These are phyloP conservation scores for Sebastes matsubarae DNA, from an alignment of 2,797 vertebrate species.

Conservation along the genomic window DNA sequence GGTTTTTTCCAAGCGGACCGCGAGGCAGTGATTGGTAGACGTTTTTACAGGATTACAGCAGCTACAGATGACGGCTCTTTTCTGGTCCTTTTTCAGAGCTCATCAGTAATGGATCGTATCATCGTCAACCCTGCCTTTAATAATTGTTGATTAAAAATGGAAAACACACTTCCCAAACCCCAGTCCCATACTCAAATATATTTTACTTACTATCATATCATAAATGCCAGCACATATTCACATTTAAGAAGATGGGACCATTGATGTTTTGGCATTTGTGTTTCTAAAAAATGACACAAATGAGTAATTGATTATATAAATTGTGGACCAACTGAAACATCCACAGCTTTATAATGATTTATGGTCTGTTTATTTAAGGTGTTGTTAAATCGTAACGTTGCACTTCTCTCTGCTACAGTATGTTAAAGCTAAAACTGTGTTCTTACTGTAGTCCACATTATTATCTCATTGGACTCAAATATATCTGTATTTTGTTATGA, in stretches of 20 bases:
- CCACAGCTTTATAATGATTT: too few species aligned
- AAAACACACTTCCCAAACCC: not conserved
- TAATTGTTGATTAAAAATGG: not conserved
- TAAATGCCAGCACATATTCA: not conserved
- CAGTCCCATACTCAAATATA: too few species aligned
- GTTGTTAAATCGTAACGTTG: not conserved
- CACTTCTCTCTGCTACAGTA: not conserved
- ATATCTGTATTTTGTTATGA: not conserved
- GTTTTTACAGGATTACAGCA: too few species aligned
- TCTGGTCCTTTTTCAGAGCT: too few species aligned
- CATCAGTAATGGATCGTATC: too few species aligned
- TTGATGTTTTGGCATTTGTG: not conserved
- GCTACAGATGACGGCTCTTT: too few species aligned
- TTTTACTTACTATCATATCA: not conserved
- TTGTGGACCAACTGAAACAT: not conserved
- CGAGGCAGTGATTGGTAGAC: too few species aligned
- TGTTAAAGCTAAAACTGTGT: not conserved
- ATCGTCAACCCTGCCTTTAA: too few species aligned
- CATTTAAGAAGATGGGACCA: not conserved
- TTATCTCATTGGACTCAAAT: not conserved
- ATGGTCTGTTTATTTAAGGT: not conserved
- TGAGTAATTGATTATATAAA: not conserved
- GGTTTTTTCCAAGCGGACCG: too few species aligned
- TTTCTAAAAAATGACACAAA: not conserved
- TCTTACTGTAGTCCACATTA: not conserved